A percentile compares a stretch with the other conserved stretches of the same genome.
phyloP scores from a whole-genome alignment of 2,797 vertebrate species.

The Pterois miles region DNA sequence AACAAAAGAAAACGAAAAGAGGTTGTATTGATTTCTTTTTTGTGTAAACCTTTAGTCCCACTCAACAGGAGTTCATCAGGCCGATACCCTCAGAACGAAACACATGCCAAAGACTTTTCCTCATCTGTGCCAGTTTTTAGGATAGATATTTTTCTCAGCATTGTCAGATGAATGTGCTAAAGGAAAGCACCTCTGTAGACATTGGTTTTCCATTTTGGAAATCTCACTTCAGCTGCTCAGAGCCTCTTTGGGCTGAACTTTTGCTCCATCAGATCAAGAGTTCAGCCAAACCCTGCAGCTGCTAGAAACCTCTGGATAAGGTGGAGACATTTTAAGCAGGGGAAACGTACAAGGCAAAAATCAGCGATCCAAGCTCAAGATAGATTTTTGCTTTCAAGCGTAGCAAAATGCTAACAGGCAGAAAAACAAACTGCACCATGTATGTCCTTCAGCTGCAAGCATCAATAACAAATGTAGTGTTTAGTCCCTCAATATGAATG shows the following conservation, averaged over 20 bases:
- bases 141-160: background rate
- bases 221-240: background rate
- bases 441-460: background rate
- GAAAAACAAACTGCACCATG: background rate
- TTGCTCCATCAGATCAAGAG: background rate
- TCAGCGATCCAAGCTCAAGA: background rate
- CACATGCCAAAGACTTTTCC: background rate
- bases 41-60: background rate
- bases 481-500: background rate
- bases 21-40: background rate
- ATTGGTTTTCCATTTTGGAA: constrained; percentile 9
- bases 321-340: background rate
- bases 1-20: background rate
- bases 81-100: background rate
- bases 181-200: background rate
- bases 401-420: background rate
- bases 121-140: background rate
- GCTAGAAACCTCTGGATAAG: background rate
- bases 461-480: background rate
- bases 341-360: background rate
- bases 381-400: background rate
- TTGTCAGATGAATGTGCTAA: background rate
- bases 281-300: background rate
- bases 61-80: background rate
- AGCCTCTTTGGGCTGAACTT: background rate